Evolutionary conservation across 1,140 invertebrate species (phyloP), one percentile per base, ranked within the genome.

Genomic region (Zaprionus kolodkinae): DNA sequence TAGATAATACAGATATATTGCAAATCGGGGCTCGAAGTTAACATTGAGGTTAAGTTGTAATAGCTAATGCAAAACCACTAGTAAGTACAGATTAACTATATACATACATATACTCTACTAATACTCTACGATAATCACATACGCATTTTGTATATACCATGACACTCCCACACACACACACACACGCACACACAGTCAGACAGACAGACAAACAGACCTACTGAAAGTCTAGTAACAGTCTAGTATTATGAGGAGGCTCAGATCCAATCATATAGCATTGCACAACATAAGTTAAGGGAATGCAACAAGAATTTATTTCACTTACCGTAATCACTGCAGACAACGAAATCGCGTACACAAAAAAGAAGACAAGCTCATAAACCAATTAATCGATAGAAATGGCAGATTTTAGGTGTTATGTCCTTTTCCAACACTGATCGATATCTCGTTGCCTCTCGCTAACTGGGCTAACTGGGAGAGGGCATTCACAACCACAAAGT

Each of bases 11-110:
- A 68, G 70, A 83, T 50, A 25, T 72, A 80, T 70, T 56, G 72
- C 70, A 69, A 84, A 84, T 81, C 82, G 82, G 78, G 79, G 91
- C 82, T 91, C 88, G 76, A 92, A 92, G 91, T 92, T 92, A 92
- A 92, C 91, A 92, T 92, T 92, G 87, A 79, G 80, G 76, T 79
- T 92, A 92, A 92, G 91, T 79, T 76, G 76, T 66, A 43, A 52
- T 79, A 80, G 60, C 56, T 79, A 65, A 78, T 69, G 50, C 60
- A 81, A 21, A 21, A 73, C 69, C 40, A 80, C 57, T 73, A 89
- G 85, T 70, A 83, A 12, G 78, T 83, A 83, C 36, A 33, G 50
- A 21, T 11, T 60, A 71, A n/a, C 21, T 21, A 21, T 21, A 21
- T 21, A 21, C 21, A 21, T 21, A 21, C 21, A 75, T 21, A 65